Base-by-base conservation (phyloP, 1,140 invertebrate species). In the Hyphantria cunea region DNA sequence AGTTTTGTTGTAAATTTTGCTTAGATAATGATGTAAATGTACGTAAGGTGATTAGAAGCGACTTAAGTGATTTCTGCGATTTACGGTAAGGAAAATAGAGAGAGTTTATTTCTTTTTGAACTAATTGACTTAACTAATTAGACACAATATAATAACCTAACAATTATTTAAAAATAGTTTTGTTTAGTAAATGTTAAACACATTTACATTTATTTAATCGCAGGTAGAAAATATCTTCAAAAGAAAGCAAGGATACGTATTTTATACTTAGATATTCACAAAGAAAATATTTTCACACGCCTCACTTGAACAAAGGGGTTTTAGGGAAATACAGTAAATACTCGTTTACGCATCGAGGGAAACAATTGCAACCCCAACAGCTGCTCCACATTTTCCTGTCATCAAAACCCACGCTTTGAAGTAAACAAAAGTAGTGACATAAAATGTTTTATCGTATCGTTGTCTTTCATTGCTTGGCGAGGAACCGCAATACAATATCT, bases 381-480 rank as follows among this genome's bases (percentile, higher is more conserved):
- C 71, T 54, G 73, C 64, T 77, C 66, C 48, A 80, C 68, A 76
- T 81, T 78, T 71, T 55, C 65, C 70, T 72, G 68, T 74, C 70
- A 76, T 76, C 66, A 71, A 66, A 78, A 70, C 70, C 64, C 66
- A 66, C 68, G 55, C 68, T 77, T 74, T 80, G 74, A 79, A 78
- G 70, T 82, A 82, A 85, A 86, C 76, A 86, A 77, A 78, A 82
- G 71, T 77, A 75, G 79, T 75, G 73, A 75, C 69, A 80, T 86
- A 80, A 88, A 86, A 82, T 81, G 78, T 81, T 85, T 88, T 84
- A 78, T 80, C 61, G 66, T 66, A 58, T 47, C 56, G 51, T 53
- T 60, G 68, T 76, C 68, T 80, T 78, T 73, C 58, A 70, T 60
- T 67, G 25, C 33, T 58, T 69, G 44, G 63, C 15, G 53, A 49